Base-by-base conservation (phyloP, 2,113 vertebrate genomes). In the Hylia prasina region DNA sequence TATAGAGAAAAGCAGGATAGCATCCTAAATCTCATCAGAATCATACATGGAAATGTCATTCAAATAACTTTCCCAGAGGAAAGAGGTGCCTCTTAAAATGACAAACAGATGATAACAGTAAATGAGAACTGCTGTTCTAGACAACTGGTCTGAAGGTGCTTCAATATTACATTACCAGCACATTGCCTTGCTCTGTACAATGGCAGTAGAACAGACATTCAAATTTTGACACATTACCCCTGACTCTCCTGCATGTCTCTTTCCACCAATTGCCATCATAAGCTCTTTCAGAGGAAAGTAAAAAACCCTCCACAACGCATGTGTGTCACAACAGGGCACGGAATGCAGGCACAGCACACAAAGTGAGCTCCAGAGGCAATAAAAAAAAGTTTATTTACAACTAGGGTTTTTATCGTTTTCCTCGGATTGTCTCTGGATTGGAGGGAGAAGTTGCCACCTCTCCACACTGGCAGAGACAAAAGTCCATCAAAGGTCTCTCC, bases 71-170 rank as follows among this genome's bases (percentile, higher is more conserved):
- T 66, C 18, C 9, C 15, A 60, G 50, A 22, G 11, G 7, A 77
- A 65, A 40, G 33, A 82, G 3, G 1, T 25, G 5, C 6, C 33
- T 88, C 22, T 40, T 77, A 81, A 81, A 89, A 37, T n/a, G 18
- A 31, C 11, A 68, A 40, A 57, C 1, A 0, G 19, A 33, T 27
- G 6, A 4, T 10, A n/a, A n/a, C n/a, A 3, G 3, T n/a, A 51
- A 82, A 82, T 53, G 31, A 65, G 56, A 79, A 28, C 19, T 76
- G 23, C 39, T 50, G 6, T 33, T 87, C 42, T 40, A 71, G 25
- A 17, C 15, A 53, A 11, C 3, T 61, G 31, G 0, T 89, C 47
- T 86, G 40, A 65, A 20, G 7, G 6, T 56, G 10, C 64, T 64
- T 57, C 10, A 54, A 57, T 83, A 33, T 16, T 54, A 8, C 3